These are phyloP conservation scores for Perizoma affinitatum DNA, from an alignment of 2,888 invertebrate species.

Conservation along the genomic window DNA sequence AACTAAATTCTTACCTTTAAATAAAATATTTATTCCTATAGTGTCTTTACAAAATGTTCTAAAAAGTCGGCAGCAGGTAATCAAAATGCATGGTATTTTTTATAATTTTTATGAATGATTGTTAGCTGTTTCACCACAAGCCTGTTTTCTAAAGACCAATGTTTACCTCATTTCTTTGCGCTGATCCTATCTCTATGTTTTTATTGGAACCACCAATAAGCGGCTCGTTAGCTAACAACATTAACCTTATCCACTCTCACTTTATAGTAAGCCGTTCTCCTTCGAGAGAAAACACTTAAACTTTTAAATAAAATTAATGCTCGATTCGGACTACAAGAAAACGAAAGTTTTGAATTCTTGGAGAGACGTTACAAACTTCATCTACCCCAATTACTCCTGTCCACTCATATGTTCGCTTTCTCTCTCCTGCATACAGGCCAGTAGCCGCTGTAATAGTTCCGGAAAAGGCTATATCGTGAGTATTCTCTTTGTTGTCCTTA, in stretches of 20 bases:
- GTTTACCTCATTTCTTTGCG: constrained; percentile 25
- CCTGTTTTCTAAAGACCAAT: constrained; percentile 20
- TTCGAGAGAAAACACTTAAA: constrained; percentile 9
- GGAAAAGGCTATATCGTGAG: constrained; percentile 98
- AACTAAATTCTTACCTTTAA: no score
- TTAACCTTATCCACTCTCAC: constrained; percentile 10
- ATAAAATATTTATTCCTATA: no score
- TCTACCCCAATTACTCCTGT: constrained; percentile 72
- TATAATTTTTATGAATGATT: constrained; percentile 16
- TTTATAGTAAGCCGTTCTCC: constrained; percentile 14
- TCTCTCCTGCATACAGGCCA: constrained; percentile 89
- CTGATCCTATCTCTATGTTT: constrained; percentile 25
- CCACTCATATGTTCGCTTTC: constrained; percentile 84
- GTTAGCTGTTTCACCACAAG: constrained; percentile 17
- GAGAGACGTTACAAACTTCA: constrained; percentile 69
- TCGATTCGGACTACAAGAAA: constrained; percentile 32
- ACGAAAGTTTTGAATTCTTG: constrained; percentile 47
- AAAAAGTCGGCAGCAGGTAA: constrained; percentile 4
- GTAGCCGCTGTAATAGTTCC: constrained; percentile 94
- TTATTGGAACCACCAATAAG: constrained; percentile 2
- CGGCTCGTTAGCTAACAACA: constrained; percentile 11
- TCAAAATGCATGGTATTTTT: constrained; percentile 17
- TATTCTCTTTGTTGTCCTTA: constrained; percentile 82
- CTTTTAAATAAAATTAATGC: constrained; percentile 13
- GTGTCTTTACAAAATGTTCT: not conserved